Percentiles rank a stretch among this genome's conserved stretches.
Evolutionary conservation across 2,797 vertebrate genomes (phyloP).

Genomic region (Pteropus rufus): DNA sequence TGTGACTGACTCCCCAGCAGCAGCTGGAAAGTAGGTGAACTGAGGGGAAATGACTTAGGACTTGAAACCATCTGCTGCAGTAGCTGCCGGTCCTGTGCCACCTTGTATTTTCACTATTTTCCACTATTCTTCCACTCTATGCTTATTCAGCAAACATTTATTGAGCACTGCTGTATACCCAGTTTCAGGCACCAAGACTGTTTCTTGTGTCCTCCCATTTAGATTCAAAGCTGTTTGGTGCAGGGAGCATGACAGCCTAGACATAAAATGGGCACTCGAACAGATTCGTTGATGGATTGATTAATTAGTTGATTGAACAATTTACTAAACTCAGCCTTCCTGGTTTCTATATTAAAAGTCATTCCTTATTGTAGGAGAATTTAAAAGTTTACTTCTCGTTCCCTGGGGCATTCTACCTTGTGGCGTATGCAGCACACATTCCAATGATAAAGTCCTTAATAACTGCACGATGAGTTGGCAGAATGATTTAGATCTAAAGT

Average conservation of each 20-base stretch:
- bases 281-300: background rate
- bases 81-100: background rate
- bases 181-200: background rate
- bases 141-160: background rate
- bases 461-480: conserved; percentile 65
- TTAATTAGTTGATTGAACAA: conserved; percentile 30
- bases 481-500: conserved; percentile 70
- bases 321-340: conserved; percentile 41
- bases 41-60: background rate
- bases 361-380: conserved; percentile 24
- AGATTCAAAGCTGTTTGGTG: background rate
- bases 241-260: background rate
- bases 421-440: conserved; percentile 35
- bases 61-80: too few relatives aligned
- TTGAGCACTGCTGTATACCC: background rate
- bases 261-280: background rate
- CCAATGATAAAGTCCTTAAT: conserved; percentile 71
- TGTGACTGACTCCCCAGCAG: background rate
- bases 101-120: background rate
- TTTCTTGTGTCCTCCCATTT: background rate
- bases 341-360: conserved; percentile 15
- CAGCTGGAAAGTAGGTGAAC: background rate
- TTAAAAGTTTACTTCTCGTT: conserved; percentile 32
- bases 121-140: background rate
- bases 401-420: conserved; percentile 6